Evolutionary conservation across 2,888 invertebrate species (phyloP).

Genomic region (Harpalus rufipes): DNA sequence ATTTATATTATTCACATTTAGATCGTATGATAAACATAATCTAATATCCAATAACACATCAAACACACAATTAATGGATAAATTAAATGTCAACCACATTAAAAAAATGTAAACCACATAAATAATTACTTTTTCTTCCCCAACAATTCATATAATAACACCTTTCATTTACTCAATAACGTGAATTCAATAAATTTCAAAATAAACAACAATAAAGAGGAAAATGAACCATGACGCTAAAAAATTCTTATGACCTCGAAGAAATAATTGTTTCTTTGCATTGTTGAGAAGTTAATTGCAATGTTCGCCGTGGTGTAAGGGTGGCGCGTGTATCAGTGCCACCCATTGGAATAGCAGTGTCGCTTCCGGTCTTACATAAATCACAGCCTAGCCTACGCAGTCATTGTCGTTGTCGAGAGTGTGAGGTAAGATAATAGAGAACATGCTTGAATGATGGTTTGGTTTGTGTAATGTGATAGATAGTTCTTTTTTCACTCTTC

Average conservation of each 20-base stretch:
- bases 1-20: neutral
- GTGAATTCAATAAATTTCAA: conserved; percentile 47
- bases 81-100: conserved; percentile 21
- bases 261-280: conserved; percentile 27
- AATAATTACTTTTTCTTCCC: conserved; percentile 30
- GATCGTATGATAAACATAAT: conserved; percentile 11
- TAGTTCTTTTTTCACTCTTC: neutral
- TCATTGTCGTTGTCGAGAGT: neutral
- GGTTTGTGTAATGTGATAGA: conserved; percentile 8
- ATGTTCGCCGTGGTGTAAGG: neutral
- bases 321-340: conserved; percentile 11
- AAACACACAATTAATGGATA: conserved; percentile 17
- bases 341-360: conserved; percentile 19
- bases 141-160: conserved; percentile 12
- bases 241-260: conserved; percentile 25
- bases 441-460: conserved; percentile 23
- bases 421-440: neutral
- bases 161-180: conserved; percentile 55
- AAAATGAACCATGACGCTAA: conserved; percentile 47
- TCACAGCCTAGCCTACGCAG: conserved; percentile 30
- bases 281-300: conserved; percentile 26
- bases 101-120: conserved; percentile 27
- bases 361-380: conserved; percentile 37
- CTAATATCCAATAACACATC: conserved; percentile 6
- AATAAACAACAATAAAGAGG: conserved; percentile 26